These are phyloP conservation scores for Eupithecia subumbrata DNA, from an alignment of 2,888 invertebrate genomes.

Conservation along the genomic window DNA sequence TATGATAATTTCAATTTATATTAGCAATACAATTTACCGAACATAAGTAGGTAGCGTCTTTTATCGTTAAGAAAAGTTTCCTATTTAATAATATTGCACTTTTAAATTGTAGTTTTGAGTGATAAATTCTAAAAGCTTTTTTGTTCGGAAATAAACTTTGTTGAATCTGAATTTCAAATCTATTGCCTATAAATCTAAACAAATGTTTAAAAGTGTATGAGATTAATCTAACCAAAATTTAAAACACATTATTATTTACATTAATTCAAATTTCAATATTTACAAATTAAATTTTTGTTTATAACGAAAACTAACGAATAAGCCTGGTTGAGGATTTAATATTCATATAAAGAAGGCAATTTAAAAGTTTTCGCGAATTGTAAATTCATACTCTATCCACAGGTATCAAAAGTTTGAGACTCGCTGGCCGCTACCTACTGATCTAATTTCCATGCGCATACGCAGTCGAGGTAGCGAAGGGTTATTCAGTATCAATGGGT, in stretches of 20 bases:
- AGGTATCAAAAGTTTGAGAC: constrained; percentile 61
- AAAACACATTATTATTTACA: too few species aligned
- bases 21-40: too few species aligned
- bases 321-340: too few species aligned
- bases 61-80: too few species aligned
- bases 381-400: background rate
- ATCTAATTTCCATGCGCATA: constrained; percentile 83
- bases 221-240: too few species aligned
- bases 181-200: background rate
- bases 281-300: too few species aligned
- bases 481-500: constrained; percentile 77
- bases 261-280: too few species aligned
- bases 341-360: accelerated
- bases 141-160: background rate
- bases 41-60: background rate
- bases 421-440: constrained; percentile 75
- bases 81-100: background rate
- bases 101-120: background rate
- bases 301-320: too few species aligned
- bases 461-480: constrained; percentile 69
- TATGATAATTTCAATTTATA: background rate
- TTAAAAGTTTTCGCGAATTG: background rate
- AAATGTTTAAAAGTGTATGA: too few species aligned
- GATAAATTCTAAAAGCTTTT: background rate
- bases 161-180: background rate